A percentile compares a stretch with the other conserved stretches of the same genome.
Evolutionary conservation across 2,888 invertebrate genomes (phyloP).

Genomic region (Idaea aversata): DNA sequence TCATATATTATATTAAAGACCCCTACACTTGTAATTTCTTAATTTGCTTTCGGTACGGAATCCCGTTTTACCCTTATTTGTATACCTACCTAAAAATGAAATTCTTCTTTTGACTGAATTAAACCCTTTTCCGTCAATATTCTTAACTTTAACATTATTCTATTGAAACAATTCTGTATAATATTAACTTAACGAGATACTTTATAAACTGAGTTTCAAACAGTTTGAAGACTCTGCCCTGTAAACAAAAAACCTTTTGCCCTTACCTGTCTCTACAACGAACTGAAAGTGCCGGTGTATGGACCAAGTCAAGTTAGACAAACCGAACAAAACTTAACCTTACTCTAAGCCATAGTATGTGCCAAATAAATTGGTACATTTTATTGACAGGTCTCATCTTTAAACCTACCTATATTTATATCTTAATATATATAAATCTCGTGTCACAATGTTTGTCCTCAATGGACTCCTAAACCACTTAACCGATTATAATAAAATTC

Average conservation of each 20-base stretch:
- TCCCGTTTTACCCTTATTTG: too few relatives aligned
- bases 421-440: too few relatives aligned
- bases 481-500: too few relatives aligned
- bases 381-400: too few relatives aligned
- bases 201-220: conserved; percentile 4
- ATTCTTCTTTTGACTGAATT: neutral
- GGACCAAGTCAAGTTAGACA: conserved; percentile 29
- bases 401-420: too few relatives aligned
- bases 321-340: conserved; percentile 36
- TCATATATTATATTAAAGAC: too few relatives aligned
- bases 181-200: conserved; percentile 3
- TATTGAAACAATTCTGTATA: neutral
- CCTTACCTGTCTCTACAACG: conserved; percentile 54
- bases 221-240: conserved; percentile 1
- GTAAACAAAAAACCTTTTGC: conserved; percentile 48
- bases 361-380: too few relatives aligned
- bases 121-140: neutral
- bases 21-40: too few relatives aligned
- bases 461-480: too few relatives aligned
- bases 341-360: neutral
- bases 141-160: neutral
- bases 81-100: neutral
- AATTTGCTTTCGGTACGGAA: too few relatives aligned
- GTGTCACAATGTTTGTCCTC: too few relatives aligned
- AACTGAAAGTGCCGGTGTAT: neutral